phyloP scores from a whole-genome alignment of 2,797 vertebrate species.

The Peromyscus melanophrys region DNA sequence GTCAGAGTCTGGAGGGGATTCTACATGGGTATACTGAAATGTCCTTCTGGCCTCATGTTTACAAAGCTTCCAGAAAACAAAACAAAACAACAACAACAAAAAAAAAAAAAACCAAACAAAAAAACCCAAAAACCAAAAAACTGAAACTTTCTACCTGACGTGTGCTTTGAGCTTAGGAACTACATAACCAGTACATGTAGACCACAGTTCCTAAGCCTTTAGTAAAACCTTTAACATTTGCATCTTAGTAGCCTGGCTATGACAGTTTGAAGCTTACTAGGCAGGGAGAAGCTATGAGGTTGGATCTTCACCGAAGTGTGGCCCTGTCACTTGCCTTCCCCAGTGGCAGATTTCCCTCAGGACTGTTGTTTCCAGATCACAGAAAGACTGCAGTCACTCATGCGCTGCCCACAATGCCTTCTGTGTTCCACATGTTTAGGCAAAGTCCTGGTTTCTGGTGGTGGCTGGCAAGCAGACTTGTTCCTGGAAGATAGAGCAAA shows the following conservation, averaged over 20 bases:
- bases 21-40: neutral
- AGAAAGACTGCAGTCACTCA: no score
- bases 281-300: neutral
- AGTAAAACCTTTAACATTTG: neutral
- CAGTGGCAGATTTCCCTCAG: neutral
- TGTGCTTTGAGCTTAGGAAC: neutral
- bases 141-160: neutral
- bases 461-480: neutral
- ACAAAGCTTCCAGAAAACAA: neutral
- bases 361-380: accelerated
- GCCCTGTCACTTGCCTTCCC: neutral
- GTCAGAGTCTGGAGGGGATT: neutral
- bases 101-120: neutral
- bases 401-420: accelerated
- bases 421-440: accelerated
- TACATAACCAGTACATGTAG: no score
- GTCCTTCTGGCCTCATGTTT: neutral
- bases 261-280: neutral
- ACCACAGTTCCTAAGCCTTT: no score
- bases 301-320: neutral
- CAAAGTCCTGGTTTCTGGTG: neutral
- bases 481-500: neutral
- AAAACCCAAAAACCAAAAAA: no score
- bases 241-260: neutral
- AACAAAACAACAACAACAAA: neutral